These are phyloP conservation scores for Stratiomys singularior DNA, from an alignment of 2,888 invertebrate genomes.

Conservation along the genomic window DNA sequence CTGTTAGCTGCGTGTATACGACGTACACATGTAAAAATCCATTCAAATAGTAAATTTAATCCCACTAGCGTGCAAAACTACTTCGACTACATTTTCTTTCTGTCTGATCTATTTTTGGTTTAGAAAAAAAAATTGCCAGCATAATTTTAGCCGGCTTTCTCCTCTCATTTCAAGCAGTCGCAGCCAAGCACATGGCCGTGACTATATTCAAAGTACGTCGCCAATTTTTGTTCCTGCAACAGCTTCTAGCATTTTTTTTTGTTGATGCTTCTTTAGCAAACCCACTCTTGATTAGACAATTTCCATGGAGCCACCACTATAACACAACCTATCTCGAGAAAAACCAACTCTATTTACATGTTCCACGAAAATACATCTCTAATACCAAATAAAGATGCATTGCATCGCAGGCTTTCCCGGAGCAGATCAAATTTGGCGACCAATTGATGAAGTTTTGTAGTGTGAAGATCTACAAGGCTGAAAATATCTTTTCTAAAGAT, in stretches of 20 bases:
- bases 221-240: background rate
- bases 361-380: no score
- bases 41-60: no score
- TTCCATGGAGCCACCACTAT: background rate
- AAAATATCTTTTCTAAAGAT: no score
- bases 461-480: no score
- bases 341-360: background rate
- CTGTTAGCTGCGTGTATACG: no score
- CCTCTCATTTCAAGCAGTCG: background rate
- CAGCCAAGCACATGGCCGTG: slow-evolving; percentile 26
- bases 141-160: slow-evolving; percentile 28
- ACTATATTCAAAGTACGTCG: background rate
- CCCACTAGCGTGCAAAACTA: background rate
- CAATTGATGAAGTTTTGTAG: no score
- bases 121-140: slow-evolving; percentile 32
- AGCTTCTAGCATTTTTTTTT: background rate
- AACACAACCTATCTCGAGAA: background rate
- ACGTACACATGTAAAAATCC: no score
- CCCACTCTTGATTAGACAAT: background rate
- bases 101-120: slow-evolving; percentile 9
- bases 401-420: no score
- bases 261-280: background rate
- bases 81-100: slow-evolving; percentile 3
- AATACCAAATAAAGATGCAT: no score
- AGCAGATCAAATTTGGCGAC: no score